Percentiles rank a stretch among this genome's conserved stretches.
Evolutionary conservation across 37 sponge, comb jelly and placozoan species (phyloP).

Genomic region (Bolinopsis microptera): DNA sequence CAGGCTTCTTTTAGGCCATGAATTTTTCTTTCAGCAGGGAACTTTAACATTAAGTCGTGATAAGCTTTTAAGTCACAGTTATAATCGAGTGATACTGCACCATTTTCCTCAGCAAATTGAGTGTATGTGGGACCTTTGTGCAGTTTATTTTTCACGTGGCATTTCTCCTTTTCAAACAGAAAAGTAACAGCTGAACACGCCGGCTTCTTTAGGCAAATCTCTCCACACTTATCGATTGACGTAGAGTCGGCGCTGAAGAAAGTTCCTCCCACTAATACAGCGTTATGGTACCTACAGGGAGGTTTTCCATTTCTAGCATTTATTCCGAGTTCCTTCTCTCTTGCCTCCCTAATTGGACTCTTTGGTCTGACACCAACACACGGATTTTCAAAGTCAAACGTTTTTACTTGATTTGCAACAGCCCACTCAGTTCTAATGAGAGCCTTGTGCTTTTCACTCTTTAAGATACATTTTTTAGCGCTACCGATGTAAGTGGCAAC

Average conservation of each 20-base stretch:
- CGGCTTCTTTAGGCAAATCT: background rate
- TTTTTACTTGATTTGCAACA: background rate
- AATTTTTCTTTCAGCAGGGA: background rate
- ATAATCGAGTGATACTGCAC: slow-evolving; percentile 13
- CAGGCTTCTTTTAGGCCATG: background rate
- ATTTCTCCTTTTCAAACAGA: background rate
- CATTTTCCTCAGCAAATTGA: background rate
- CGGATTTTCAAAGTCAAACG: background rate
- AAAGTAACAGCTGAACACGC: background rate
- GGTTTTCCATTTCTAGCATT: background rate
- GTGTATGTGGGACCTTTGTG: background rate
- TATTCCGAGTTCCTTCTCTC: background rate
- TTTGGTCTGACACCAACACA: background rate
- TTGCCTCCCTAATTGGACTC: background rate
- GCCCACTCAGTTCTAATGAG: background rate
- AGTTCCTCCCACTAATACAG: background rate
- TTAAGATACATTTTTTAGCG: background rate
- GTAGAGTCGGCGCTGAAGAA: background rate
- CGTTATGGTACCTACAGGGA: slow-evolving; percentile 13
- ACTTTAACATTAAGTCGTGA: background rate
- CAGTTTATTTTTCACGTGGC: background rate
- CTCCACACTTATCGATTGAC: background rate
- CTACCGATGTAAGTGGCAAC: background rate
- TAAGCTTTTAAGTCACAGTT: background rate
- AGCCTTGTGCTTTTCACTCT: background rate